These are phyloP conservation scores for Mormyrus proboscirostris DNA, from an alignment of 2,797 vertebrate genomes.

Conservation along the genomic window DNA sequence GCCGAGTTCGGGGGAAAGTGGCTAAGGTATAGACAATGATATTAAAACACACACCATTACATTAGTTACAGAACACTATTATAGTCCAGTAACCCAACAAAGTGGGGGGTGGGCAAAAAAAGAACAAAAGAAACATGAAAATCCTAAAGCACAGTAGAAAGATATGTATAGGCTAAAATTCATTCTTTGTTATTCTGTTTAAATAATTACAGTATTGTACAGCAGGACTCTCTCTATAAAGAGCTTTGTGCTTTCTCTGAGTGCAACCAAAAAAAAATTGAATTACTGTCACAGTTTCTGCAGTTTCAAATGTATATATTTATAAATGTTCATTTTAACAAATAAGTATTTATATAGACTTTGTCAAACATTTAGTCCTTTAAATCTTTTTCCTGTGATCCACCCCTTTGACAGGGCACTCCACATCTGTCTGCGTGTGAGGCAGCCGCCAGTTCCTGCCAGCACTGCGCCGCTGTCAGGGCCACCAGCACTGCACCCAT, in stretches of 20 bases:
- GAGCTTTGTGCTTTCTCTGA: conserved; percentile 84
- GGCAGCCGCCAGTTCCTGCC: background rate
- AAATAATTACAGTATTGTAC: conserved; percentile 89
- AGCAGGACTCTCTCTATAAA: conserved; percentile 71
- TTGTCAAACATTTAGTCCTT: conserved; percentile 21
- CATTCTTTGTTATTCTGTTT: conserved; percentile 76
- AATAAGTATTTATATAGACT: conserved; percentile 37
- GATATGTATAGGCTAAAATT: conserved; percentile 85
- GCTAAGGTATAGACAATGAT: conserved; percentile 54
- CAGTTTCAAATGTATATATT: conserved; percentile 26
- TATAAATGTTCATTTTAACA: conserved; percentile 25
- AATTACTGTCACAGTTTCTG: conserved; percentile 55
- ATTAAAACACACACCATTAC: conserved; percentile 73
- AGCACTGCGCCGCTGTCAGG: background rate
- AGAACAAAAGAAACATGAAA: conserved; percentile 61
- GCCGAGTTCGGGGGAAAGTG: conserved; percentile 31
- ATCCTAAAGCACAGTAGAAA: conserved; percentile 84
- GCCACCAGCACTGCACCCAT: background rate
- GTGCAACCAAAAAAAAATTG: conserved; percentile 54
- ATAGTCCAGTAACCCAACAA: conserved; percentile 62
- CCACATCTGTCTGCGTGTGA: background rate
- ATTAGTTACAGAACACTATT: conserved; percentile 68
- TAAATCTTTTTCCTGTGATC: conserved; percentile 1
- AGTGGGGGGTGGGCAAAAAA: conserved; percentile 23
- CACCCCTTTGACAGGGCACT: background rate